Conservation (phyloP, 2,888 invertebrate genomes). For the Prenolepis imparis region DNA sequence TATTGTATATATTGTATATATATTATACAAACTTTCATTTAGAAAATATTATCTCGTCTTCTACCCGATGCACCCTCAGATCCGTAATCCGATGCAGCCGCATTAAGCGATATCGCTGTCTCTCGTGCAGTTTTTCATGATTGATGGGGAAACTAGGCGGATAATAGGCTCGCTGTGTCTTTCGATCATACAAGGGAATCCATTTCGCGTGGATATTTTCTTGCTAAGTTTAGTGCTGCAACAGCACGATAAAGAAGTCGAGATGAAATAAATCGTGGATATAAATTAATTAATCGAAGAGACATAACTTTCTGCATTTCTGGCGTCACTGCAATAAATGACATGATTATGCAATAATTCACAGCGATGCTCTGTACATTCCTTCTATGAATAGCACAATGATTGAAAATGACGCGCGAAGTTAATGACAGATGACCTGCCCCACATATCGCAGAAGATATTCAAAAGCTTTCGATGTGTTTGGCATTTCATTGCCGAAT, state of each 20-base stretch:
- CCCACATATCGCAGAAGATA: constrained; percentile 31
- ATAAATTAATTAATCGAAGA: no score
- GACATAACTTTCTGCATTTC: not conserved
- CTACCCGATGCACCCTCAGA: not conserved
- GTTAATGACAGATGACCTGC: constrained; percentile 23
- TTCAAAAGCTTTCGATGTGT: constrained; percentile 9
- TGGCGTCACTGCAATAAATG: not conserved
- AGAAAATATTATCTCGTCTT: constrained; percentile 12
- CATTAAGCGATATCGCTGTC: constrained; percentile 34
- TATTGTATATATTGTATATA: not conserved
- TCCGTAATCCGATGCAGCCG: constrained; percentile 13
- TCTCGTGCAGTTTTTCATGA: constrained; percentile 26
- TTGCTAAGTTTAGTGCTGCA: not conserved
- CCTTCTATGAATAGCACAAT: not conserved
- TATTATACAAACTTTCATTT: constrained; percentile 12
- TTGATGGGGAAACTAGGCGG: constrained; percentile 34
- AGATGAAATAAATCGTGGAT: not conserved
- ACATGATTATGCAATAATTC: not conserved
- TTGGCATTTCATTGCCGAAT: not conserved
- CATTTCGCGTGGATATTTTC: constrained; percentile 9
- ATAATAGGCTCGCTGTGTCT: constrained; percentile 6
- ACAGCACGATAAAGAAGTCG: not conserved
- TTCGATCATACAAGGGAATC: constrained; percentile 26
- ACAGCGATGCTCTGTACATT: not conserved
- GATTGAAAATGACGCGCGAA: not conserved